A percentile compares a stretch with the other conserved stretches of the same genome.
Conservation (phyloP, 2,888 invertebrate genomes). For the Agrotis puta region DNA sequence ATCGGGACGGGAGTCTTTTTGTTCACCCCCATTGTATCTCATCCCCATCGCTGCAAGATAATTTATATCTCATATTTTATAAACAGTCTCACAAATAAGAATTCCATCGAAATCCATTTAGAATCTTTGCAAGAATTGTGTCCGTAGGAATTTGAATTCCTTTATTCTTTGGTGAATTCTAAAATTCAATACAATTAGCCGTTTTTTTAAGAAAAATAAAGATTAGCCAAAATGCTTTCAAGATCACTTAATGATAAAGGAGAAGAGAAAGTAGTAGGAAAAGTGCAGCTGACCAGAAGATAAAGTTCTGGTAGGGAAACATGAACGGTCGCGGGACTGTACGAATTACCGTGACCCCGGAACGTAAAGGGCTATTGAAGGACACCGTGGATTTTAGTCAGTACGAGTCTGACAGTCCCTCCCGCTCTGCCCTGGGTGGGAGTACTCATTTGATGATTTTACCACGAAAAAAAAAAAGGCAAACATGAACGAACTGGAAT, state of each 20-base stretch:
- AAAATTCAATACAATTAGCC: not conserved
- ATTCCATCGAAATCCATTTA: slow-evolving; percentile 21
- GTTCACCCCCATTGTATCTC: slow-evolving; percentile 53
- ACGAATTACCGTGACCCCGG: no score
- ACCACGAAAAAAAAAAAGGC: not conserved
- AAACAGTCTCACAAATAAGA: slow-evolving; percentile 38
- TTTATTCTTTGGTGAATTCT: not conserved
- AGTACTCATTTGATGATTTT: no score
- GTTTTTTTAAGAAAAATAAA: not conserved
- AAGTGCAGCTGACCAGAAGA: no score
- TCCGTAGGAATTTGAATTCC: not conserved
- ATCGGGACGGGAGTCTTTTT: slow-evolving; percentile 51
- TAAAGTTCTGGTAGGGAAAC: no score
- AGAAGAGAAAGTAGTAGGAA: no score
- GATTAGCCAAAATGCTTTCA: not conserved
- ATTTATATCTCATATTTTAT: slow-evolving; percentile 54
- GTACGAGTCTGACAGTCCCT: no score
- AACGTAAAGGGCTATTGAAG: no score
- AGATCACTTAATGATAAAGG: no score
- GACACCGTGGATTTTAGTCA: no score
- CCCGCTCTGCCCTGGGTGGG: no score
- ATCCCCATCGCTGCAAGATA: slow-evolving; percentile 38
- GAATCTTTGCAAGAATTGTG: slow-evolving; percentile 4
- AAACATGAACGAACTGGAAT: not conserved
- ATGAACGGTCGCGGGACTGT: no score